Percentiles rank a stretch among this genome's conserved stretches.
Evolutionary conservation across 2,797 vertebrate species (phyloP).

Genomic region (Paramormyrops hopkinsi): DNA sequence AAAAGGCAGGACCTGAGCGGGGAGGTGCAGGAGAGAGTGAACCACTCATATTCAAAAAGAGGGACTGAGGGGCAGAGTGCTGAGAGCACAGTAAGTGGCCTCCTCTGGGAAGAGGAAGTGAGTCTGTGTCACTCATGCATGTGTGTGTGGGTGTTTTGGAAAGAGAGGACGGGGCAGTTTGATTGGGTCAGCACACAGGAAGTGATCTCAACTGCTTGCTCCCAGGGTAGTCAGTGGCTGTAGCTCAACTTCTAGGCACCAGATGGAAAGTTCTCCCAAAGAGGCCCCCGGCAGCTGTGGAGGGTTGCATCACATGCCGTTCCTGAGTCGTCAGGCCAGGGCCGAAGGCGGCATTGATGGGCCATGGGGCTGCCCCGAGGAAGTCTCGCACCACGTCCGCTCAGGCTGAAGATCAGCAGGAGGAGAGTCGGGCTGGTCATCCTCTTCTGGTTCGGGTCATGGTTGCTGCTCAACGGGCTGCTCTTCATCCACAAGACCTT

Average conservation of each 20-base stretch:
- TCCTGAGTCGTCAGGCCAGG: background rate
- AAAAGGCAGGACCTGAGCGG: background rate
- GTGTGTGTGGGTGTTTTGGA: background rate
- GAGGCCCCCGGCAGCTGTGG: background rate
- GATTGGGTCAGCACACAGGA: background rate
- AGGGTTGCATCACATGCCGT: background rate
- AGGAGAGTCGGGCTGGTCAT: constrained; percentile 63
- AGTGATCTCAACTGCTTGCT: background rate
- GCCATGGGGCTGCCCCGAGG: constrained; percentile 2
- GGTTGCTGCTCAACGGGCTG: constrained; percentile 71
- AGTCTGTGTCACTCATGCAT: background rate
- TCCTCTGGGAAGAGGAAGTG: background rate
- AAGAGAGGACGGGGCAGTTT: background rate
- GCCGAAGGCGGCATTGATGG: constrained; percentile 22
- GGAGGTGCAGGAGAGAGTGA: background rate
- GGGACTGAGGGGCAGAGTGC: background rate
- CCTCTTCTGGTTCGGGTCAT: constrained; percentile 73
- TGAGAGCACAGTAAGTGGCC: background rate
- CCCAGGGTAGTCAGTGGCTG: background rate
- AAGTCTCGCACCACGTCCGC: constrained; percentile 50
- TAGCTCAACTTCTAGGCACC: background rate
- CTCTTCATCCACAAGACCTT: constrained; percentile 70
- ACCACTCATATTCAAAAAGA: background rate
- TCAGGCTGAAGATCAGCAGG: constrained; percentile 57
- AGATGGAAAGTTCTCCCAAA: background rate